Conservation (phyloP, 1,140 invertebrate species). For the Eumeta japonica region DNA sequence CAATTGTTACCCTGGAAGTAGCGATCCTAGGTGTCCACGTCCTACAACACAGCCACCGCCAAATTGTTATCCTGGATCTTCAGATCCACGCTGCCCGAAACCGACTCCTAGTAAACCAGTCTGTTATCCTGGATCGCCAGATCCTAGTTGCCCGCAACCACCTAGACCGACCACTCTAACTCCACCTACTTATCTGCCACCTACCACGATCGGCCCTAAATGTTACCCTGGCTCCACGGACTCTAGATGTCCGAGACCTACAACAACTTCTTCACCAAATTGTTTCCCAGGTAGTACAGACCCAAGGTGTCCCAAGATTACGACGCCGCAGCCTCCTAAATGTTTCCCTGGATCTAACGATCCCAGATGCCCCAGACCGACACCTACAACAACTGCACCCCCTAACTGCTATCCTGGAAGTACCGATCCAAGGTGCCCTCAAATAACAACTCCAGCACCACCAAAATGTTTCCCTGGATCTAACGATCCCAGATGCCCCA, state of each 20-base stretch:
- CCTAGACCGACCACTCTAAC: slow-evolving; percentile 23
- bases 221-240: slow-evolving; percentile 40
- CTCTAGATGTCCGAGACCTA: slow-evolving; percentile 32
- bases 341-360: slow-evolving; percentile 50
- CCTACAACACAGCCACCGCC: slow-evolving; percentile 17
- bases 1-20: slow-evolving; percentile 18
- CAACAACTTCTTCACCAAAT: slow-evolving; percentile 13
- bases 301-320: slow-evolving; percentile 33
- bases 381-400: slow-evolving; percentile 15
- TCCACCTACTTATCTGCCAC: slow-evolving; percentile 18
- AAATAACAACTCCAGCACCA: slow-evolving; percentile 20
- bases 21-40: slow-evolving; percentile 21
- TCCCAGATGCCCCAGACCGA: slow-evolving; percentile 38
- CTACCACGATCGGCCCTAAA: too few relatives aligned
- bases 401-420: slow-evolving; percentile 44
- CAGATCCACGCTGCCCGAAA: slow-evolving; percentile 30
- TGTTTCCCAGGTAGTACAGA: slow-evolving; percentile 48
- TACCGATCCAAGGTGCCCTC: slow-evolving; percentile 41
- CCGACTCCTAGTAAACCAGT: slow-evolving; percentile 21
- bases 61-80: slow-evolving; percentile 30
- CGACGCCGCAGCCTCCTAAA: slow-evolving; percentile 20
- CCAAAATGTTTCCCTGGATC: slow-evolving; percentile 47
- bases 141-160: slow-evolving; percentile 37
- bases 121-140: slow-evolving; percentile 27
- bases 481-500: slow-evolving; percentile 44